A percentile compares a stretch with the other conserved stretches of the same genome.
phyloP scores from a whole-genome alignment of 2,888 invertebrate species.

The Eristalis intricaria region DNA sequence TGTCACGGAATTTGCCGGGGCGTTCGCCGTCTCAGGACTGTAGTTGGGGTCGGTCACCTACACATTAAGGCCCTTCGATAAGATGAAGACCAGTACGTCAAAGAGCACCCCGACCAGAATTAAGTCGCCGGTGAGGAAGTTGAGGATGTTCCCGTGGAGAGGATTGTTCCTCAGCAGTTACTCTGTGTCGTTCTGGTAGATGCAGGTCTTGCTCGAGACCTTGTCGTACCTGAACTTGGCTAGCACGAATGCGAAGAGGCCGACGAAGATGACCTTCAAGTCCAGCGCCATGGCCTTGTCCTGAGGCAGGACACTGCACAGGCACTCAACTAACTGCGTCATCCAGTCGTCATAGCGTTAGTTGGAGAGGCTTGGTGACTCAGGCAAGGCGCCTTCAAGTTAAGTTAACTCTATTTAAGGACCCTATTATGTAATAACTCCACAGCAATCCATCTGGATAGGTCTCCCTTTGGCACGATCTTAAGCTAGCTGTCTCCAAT shows the following conservation, averaged over 20 bases:
- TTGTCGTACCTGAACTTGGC: constrained; percentile 85
- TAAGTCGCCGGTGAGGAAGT: constrained; percentile 81
- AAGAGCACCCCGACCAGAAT: constrained; percentile 81
- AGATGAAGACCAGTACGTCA: constrained; percentile 81
- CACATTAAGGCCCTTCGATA: constrained; percentile 79
- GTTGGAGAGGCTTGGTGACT: no score
- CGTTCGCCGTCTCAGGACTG: constrained; percentile 73
- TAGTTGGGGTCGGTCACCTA: constrained; percentile 80
- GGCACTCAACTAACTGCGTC: no score
- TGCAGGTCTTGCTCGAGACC: constrained; percentile 82
- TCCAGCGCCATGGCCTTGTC: constrained; percentile 85
- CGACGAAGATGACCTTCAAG: constrained; percentile 83
- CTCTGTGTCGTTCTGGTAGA: constrained; percentile 78
- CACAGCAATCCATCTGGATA: no score
- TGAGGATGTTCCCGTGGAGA: constrained; percentile 82
- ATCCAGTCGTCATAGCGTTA: no score
- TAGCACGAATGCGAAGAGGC: constrained; percentile 84
- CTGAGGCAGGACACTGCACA: constrained; percentile 83
- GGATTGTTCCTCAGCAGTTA: constrained; percentile 82
- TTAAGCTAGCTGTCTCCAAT: no score
- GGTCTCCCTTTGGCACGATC: no score
- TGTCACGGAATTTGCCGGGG: constrained; percentile 2
- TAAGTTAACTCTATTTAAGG: no score
- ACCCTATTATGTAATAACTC: no score
- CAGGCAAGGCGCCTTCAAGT: no score